A percentile compares a stretch with the other conserved stretches of the same genome.
Evolutionary conservation across 64 coral and sea anemone species (phyloP).

Genomic region (Montipora cactus): DNA sequence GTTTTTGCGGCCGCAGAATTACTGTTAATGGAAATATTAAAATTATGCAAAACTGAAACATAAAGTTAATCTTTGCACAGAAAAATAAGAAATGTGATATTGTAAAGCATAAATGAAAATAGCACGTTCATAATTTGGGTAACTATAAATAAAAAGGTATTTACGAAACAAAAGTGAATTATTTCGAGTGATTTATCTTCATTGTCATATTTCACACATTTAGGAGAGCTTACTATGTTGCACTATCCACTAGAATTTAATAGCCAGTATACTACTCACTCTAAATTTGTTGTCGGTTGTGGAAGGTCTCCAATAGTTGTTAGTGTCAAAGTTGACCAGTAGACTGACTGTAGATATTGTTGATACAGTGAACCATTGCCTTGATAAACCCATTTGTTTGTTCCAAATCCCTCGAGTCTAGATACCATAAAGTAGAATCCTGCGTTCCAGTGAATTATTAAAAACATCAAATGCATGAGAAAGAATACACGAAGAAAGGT

Average conservation of each 20-base stretch:
- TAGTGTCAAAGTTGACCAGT: constrained; percentile 95
- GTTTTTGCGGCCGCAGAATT: background rate
- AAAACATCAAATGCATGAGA: constrained; percentile 95
- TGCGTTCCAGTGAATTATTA: constrained; percentile 97
- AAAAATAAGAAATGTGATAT: background rate
- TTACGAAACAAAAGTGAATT: background rate
- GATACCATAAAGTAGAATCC: constrained; percentile 89
- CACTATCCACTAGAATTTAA: background rate
- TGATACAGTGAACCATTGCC: constrained; percentile 92
- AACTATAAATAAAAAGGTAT: background rate
- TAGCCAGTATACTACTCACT: constrained; percentile 65
- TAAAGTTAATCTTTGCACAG: background rate
- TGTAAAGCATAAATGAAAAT: background rate
- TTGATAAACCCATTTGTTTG: constrained; percentile 90
- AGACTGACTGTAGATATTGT: constrained; percentile 94
- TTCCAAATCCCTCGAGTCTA: constrained; percentile 93
- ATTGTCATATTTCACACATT: background rate
- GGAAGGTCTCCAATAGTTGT: constrained; percentile 95
- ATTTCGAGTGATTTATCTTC: background rate
- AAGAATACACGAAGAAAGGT: constrained; percentile 94
- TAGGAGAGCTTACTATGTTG: background rate
- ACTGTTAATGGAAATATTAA: background rate
- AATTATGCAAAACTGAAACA: constrained; percentile 22
- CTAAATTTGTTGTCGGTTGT: constrained; percentile 76
- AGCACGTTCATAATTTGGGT: background rate